A percentile compares a stretch with the other conserved stretches of the same genome.
Conservation (phyloP, 2,113 vertebrate species). For the Globicephala melas region DNA sequence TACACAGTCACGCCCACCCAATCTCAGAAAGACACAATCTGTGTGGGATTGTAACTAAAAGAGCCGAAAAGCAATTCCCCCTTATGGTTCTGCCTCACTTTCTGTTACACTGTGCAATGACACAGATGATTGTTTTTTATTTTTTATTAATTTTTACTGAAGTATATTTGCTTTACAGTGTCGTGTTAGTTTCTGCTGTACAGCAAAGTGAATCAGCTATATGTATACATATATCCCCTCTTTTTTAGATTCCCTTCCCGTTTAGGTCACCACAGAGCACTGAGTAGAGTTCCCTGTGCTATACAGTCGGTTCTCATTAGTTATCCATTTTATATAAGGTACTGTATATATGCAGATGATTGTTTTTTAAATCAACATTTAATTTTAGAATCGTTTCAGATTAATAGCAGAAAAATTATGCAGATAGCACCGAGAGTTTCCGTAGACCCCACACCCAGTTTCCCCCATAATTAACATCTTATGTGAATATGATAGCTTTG, state of each 20-base stretch:
- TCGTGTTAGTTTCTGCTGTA: background rate
- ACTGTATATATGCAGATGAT: too few relatives aligned
- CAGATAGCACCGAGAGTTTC: background rate
- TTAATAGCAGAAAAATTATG: background rate
- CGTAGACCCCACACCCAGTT: fast-evolving
- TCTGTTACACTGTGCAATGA: background rate
- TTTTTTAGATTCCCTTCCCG: background rate
- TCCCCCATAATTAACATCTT: background rate
- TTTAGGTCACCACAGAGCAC: background rate
- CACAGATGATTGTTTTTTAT: background rate
- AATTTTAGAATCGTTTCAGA: background rate
- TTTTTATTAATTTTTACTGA: background rate
- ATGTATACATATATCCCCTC: background rate
- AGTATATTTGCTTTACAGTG: background rate
- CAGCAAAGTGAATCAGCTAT: background rate
- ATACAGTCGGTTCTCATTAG: background rate
- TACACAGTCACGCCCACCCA: fast-evolving
- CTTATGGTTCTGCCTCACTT: background rate
- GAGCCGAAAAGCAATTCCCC: too few relatives aligned
- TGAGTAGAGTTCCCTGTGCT: background rate
- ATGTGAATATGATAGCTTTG: background rate
- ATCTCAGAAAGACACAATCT: background rate
- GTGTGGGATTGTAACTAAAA: too few relatives aligned
- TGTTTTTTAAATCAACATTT: background rate
- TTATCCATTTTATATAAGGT: background rate